Evolutionary conservation across 23 tunicate genomes (phyloP).

Genomic region (Halocynthia roretzi): DNA sequence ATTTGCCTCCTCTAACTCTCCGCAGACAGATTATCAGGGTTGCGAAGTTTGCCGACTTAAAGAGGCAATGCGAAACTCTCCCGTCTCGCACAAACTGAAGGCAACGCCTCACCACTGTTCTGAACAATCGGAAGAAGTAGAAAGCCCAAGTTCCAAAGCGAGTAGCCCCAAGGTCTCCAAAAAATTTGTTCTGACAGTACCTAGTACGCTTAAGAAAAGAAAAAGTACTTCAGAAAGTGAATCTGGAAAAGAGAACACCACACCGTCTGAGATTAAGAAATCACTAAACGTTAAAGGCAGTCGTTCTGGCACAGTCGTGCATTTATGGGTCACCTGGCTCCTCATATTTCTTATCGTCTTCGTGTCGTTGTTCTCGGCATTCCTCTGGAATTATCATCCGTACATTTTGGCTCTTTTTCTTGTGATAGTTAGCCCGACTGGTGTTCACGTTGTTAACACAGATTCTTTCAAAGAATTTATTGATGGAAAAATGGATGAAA

Average conservation of each 20-base stretch:
- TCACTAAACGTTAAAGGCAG: neutral
- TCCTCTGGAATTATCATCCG: neutral
- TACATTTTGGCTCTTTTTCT: neutral
- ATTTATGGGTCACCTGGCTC: no score
- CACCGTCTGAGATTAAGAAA: neutral
- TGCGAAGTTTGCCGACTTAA: slow-evolving; percentile 79
- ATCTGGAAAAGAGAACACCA: neutral
- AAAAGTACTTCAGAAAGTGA: neutral
- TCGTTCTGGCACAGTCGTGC: no score
- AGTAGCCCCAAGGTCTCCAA: neutral
- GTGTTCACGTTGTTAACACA: neutral
- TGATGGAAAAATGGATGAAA: neutral
- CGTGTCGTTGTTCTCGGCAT: neutral
- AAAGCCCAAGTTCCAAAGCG: neutral
- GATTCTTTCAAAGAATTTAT: neutral
- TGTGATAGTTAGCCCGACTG: neutral
- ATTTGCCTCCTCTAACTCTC: slow-evolving; percentile 36
- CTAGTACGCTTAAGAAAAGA: neutral
- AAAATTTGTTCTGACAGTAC: neutral
- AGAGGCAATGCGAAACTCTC: slow-evolving; percentile 69
- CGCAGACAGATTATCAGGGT: slow-evolving; percentile 63
- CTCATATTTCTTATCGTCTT: neutral
- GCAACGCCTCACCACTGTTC: slow-evolving; percentile 63
- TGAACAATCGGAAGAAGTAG: neutral
- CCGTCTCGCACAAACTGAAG: slow-evolving; percentile 41